Evolutionary conservation across 2,113 vertebrate species (phyloP), one percentile per base, ranked within the genome.

Genomic region (Neomonachus schauinslandi): DNA sequence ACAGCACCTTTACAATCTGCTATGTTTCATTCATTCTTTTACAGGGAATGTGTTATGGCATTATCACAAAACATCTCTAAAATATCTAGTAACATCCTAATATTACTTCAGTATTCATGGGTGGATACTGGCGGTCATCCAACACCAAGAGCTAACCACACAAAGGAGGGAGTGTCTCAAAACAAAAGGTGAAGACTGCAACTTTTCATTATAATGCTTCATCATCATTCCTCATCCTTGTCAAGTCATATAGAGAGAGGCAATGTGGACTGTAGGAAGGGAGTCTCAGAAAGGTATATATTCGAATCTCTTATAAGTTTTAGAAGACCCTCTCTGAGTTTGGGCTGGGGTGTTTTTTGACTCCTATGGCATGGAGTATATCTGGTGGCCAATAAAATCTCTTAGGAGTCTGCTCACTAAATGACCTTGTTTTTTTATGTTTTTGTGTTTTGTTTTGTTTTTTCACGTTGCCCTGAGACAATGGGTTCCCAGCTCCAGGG

Each of bases 401-500:
- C 65, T 94, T 76, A 76, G 46, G 36, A n/a, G 2, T 57, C 33
- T 90, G 33, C 21, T 51, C 87, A 89, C 3, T 22, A 39, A 72
- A 11, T 49, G 22, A 6, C 10, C 89, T 95, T 90, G 19, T 82
- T 71, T 83, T 26, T 89, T 22, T 24, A 10, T 72, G 11, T 22
- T 72, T 88, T 95, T 89, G 18, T 42, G 69, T 77, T 93, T 96
- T 87, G 19, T 82, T 69, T 74, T 80, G 26, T 67, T 89, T 91
- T 85, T 72, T n/a, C 33, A 91, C 26, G 89, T 76, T 76, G 7
- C 36, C 46, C 36, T 1, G 76, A 76, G 46, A 61, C 21, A 71
- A 1, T 71, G 6, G 10, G 19, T 74, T 84, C 16, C 26, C 21
- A 84, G 7, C 19, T 87, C 28, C 0, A 31, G 15, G 28, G 8